A percentile compares a stretch with the other conserved stretches of the same genome.
phyloP scores from a whole-genome alignment of 2,797 vertebrate species.

The Carcharodon carcharias region DNA sequence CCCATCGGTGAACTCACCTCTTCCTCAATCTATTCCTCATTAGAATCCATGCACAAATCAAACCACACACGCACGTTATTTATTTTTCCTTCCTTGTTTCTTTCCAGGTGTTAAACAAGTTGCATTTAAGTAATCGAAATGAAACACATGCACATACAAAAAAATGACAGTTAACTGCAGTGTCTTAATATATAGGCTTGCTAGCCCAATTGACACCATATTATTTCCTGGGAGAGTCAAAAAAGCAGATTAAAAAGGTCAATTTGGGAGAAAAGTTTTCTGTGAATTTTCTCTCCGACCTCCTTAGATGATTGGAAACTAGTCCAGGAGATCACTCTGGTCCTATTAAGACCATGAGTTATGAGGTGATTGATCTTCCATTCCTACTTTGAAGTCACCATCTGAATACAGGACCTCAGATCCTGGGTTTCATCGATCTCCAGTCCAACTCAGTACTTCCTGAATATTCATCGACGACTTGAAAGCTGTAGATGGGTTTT shows the following conservation, averaged over 20 bases:
- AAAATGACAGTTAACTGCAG: neutral
- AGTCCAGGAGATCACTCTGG: neutral
- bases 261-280: neutral
- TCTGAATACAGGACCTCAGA: too few species aligned
- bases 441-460: too few species aligned
- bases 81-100: neutral
- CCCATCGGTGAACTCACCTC: neutral
- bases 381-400: neutral
- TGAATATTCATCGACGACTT: neutral
- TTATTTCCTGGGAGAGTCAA: neutral
- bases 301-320: too few species aligned
- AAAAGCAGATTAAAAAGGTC: neutral
- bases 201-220: neutral
- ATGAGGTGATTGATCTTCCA: neutral
- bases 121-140: neutral
- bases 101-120: neutral
- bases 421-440: too few species aligned
- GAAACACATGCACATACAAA: neutral
- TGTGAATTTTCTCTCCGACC: neutral
- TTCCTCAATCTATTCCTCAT: neutral
- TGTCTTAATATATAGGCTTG: neutral
- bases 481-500: neutral
- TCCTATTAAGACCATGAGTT: neutral
- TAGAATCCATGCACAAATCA: neutral
- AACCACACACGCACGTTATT: neutral